phyloP scores from a whole-genome alignment of 2,888 invertebrate genomes.

The Bombylius major region DNA sequence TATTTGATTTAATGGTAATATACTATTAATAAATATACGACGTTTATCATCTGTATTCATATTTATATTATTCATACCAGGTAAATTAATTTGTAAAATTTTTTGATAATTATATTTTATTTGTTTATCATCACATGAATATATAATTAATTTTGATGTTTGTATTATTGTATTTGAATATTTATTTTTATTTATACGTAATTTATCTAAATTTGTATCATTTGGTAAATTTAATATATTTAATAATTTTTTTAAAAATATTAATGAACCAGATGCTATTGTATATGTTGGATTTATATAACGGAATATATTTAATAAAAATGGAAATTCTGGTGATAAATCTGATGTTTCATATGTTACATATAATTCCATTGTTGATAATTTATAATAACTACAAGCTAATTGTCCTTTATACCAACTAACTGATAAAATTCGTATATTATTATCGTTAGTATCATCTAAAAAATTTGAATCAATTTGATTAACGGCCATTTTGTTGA shows the following conservation, averaged over 20 bases:
- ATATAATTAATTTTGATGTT: conserved; percentile 10
- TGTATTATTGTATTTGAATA: not conserved
- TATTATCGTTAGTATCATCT: conserved; percentile 1
- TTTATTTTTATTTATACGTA: conserved; percentile 2
- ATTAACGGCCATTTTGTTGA: not conserved
- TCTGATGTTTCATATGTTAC: conserved; percentile 13
- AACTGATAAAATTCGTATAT: conserved; percentile 11
- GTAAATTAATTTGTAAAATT: conserved; percentile 11
- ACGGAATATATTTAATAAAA: conserved; percentile 14
- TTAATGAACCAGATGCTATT: conserved; percentile 12
- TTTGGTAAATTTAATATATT: conserved; percentile 4
- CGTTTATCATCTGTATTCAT: conserved; percentile 7
- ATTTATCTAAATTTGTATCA: conserved; percentile 7
- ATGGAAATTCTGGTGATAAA: conserved; percentile 12
- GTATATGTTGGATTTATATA: conserved; percentile 12
- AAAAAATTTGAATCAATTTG: not conserved
- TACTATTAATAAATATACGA: conserved; percentile 13
- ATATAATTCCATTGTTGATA: conserved; percentile 14
- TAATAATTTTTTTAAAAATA: conserved; percentile 13
- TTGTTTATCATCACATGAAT: conserved; percentile 9
- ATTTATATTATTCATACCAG: conserved; percentile 11
- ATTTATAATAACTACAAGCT: conserved; percentile 13
- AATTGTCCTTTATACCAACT: conserved; percentile 14
- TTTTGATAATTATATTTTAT: conserved; percentile 7
- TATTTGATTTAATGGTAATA: conserved; percentile 14